phyloP scores from a whole-genome alignment of 2,113 vertebrate species.

The Bostrychus sinensis region DNA sequence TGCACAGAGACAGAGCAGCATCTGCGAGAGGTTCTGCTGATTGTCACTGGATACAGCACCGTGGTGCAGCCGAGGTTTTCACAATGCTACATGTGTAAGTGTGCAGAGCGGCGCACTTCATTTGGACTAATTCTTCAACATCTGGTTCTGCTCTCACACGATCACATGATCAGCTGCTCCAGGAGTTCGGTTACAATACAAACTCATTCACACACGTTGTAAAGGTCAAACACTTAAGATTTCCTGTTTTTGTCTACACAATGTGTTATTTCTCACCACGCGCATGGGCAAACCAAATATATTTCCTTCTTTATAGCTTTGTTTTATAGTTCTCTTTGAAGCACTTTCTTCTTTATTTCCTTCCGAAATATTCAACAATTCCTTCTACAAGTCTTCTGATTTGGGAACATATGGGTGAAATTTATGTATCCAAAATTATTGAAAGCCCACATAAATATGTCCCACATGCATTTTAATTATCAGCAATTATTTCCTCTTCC shows the following conservation, averaged over 20 bases:
- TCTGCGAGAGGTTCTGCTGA: constrained; percentile 1
- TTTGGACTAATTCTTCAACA: constrained; percentile 38
- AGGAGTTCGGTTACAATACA: constrained; percentile 36
- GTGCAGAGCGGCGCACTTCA: constrained; percentile 17
- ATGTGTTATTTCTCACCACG: constrained; percentile 8
- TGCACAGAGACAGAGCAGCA: not conserved
- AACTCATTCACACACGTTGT: constrained; percentile 13
- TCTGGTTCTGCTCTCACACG: constrained; percentile 64
- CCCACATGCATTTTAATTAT: not conserved
- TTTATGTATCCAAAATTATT: not conserved
- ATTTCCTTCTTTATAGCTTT: constrained; percentile 17
- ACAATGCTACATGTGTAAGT: constrained; percentile 1
- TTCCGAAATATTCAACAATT: constrained; percentile 15
- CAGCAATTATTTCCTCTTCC: not conserved
- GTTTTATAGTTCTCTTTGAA: constrained; percentile 16
- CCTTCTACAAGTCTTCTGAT: not conserved
- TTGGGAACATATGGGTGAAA: not conserved
- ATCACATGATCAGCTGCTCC: constrained; percentile 52
- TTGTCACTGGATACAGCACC: not conserved
- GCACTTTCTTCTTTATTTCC: constrained; percentile 5
- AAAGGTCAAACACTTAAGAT: constrained; percentile 21
- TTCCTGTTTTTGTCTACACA: constrained; percentile 26
- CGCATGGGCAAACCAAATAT: constrained; percentile 10
- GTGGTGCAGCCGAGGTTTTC: not conserved
- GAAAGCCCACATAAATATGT: not conserved